Evolutionary conservation across 2,113 vertebrate genomes (phyloP).

Genomic region (Chaetodon auriga): DNA sequence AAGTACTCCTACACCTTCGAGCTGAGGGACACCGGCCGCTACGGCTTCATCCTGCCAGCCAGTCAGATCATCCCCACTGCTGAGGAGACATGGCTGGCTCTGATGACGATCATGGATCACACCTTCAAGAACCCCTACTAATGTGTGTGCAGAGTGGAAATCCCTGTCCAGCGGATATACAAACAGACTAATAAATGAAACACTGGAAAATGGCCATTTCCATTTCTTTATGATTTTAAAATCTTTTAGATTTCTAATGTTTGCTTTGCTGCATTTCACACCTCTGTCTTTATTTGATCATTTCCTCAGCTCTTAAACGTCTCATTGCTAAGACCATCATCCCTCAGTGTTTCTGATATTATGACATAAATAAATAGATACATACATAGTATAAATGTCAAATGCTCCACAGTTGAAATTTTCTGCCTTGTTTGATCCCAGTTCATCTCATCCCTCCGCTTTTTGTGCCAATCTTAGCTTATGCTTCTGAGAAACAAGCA

Average conservation of each 20-base stretch:
- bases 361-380: neutral
- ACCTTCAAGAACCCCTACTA: constrained; percentile 85
- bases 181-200: constrained; percentile 33
- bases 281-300: neutral
- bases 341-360: neutral
- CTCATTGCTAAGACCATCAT: neutral
- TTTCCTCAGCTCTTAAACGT: neutral
- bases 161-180: neutral
- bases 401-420: neutral
- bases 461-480: too few relatives aligned
- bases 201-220: neutral
- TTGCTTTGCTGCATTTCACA: neutral
- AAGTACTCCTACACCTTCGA: constrained; percentile 96
- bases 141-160: neutral
- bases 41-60: constrained; percentile 93
- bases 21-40: constrained; percentile 91
- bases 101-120: constrained; percentile 90
- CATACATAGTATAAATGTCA: neutral
- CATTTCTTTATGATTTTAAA: neutral
- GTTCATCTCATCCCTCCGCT: neutral
- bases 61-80: constrained; percentile 92
- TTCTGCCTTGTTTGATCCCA: neutral
- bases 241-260: neutral
- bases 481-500: too few relatives aligned
- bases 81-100: constrained; percentile 91